Evolutionary conservation across 1,140 invertebrate genomes (phyloP), one percentile per base, ranked within the genome.

Genomic region (Daktulosphaira vitifoliae): DNA sequence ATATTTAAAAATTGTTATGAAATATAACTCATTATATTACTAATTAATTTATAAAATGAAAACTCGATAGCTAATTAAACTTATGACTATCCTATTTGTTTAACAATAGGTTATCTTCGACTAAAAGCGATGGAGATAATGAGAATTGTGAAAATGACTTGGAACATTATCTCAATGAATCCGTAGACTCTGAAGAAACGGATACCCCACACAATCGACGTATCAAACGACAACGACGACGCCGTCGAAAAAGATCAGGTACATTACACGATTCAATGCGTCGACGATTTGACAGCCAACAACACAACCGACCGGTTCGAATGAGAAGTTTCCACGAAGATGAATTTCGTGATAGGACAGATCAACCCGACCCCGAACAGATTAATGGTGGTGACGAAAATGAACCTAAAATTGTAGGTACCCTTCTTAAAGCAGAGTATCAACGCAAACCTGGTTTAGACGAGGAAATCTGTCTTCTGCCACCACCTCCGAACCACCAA

Each of bases 321-420:
- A 49, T 22, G 38, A 13, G 20, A 33, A 44, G 52, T 65, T 33
- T 64, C 22, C 64, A 68, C 65, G 53, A 67, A 65, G 50, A 66
- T 23, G 38, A 51, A 6, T 20, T 65, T 4, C 52, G 29, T 9
- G 23, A 26, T 11, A 9, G 22, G 3, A 11, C 5, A 9, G 6
- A 25, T 5, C 18, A 25, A 18, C 13, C 42, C 65, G 38, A 37
- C 2, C 16, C 33, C 22, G 53, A 56, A 8, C 29, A n/a, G 29
- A 16, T 15, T 7, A 9, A 5, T 16, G 9, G 48, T 6, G 39
- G 13, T 13, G 7, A 8, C 2, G 65, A 62, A 33, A 20, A 44
- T 0, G 38, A 22, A 1, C 50, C 51, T 1, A 42, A 49, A 23
- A 56, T 44, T 23, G 42, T 46, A 1, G 65, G 51, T 11, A 44